Evolutionary conservation across 2,797 vertebrate species (phyloP).

Genomic region (Crocidura indochinensis): DNA sequence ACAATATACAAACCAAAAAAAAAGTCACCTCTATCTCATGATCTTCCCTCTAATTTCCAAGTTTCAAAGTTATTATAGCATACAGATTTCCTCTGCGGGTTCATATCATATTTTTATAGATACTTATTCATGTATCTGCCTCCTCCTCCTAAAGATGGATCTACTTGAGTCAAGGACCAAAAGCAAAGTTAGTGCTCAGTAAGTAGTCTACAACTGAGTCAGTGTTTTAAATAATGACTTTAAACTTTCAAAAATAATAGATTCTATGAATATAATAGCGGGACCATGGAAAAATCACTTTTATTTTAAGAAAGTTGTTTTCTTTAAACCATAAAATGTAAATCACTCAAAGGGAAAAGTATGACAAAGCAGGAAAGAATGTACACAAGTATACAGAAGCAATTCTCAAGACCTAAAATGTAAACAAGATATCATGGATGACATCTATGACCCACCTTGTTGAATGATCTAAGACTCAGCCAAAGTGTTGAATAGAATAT

Average conservation of each 20-base stretch:
- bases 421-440: background rate
- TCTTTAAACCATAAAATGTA: background rate
- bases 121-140: constrained; percentile 3
- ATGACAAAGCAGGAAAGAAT: background rate
- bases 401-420: background rate
- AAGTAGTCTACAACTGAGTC: background rate
- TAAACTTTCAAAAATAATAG: background rate
- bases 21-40: too few species aligned
- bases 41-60: background rate
- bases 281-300: background rate
- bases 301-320: background rate
- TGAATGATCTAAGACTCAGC: background rate
- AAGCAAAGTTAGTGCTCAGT: background rate
- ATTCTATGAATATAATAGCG: background rate
- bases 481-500: background rate
- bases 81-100: background rate
- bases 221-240: background rate
- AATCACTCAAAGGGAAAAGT: background rate
- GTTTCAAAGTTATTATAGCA: background rate
- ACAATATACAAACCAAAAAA: too few species aligned
- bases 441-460: background rate
- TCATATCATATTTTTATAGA: background rate
- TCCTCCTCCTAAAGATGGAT: background rate
- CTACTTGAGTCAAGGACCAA: background rate
- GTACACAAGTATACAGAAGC: background rate